Evolutionary conservation across 2,113 vertebrate genomes (phyloP).

Genomic region (Bos javanicus): DNA sequence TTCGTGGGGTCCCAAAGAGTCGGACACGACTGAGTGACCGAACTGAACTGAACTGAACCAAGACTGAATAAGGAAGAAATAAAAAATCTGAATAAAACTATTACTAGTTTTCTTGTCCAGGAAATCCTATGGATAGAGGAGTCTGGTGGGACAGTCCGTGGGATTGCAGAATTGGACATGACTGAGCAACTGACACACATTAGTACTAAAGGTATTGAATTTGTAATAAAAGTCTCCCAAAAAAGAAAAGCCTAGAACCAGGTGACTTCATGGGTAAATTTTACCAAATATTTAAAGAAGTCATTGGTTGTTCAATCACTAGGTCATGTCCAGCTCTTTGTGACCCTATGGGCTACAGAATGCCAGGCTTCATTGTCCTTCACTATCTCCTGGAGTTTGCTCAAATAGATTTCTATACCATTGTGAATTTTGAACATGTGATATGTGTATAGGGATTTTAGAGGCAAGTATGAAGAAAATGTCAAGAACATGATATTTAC

Average conservation of each 20-base stretch:
- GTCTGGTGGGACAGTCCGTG: neutral
- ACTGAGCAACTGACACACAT: neutral
- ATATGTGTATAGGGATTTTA: slow-evolving; percentile 23
- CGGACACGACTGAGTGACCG: rapidly evolving
- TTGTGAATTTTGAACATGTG: slow-evolving; percentile 11
- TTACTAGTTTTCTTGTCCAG: neutral
- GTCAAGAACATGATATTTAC: neutral
- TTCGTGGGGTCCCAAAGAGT: no score
- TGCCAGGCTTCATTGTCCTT: neutral
- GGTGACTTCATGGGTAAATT: neutral
- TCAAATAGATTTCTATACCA: neutral
- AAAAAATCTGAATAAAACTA: neutral
- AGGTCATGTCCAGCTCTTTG: neutral
- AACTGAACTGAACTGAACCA: no score
- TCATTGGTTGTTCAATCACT: neutral
- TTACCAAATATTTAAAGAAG: neutral
- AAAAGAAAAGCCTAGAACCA: neutral
- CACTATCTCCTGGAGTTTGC: neutral
- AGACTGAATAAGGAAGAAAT: neutral
- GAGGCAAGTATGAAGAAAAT: neutral
- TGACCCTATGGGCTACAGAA: neutral
- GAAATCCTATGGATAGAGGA: neutral
- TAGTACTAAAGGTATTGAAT: neutral
- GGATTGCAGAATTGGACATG: rapidly evolving
- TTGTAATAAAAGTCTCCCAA: neutral